Evolutionary conservation across 2,797 vertebrate species (phyloP).

Genomic region (Adrianichthys oophorus): DNA sequence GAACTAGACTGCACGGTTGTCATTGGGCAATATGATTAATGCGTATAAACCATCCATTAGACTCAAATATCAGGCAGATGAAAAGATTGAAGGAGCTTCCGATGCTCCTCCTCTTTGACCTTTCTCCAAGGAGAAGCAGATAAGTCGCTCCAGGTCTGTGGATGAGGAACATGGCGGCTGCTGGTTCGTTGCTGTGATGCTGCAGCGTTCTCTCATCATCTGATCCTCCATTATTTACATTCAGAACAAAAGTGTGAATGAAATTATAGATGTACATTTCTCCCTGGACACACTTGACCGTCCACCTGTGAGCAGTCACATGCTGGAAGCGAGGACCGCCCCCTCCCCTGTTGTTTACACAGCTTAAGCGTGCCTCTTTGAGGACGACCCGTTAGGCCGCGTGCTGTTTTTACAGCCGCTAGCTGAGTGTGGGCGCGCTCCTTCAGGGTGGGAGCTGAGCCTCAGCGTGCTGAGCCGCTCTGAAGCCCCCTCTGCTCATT

Average conservation of each 20-base stretch:
- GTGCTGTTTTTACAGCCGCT: slow-evolving; percentile 39
- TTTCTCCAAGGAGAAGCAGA: slow-evolving; percentile 60
- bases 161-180: slow-evolving; percentile 42
- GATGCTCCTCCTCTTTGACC: slow-evolving; percentile 57
- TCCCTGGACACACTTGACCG: slow-evolving; percentile 19
- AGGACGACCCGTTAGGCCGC: slow-evolving; percentile 35
- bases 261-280: slow-evolving; percentile 10
- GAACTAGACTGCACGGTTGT: no score
- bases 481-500: slow-evolving; percentile 81
- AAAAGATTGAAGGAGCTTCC: slow-evolving; percentile 8
- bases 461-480: slow-evolving; percentile 59
- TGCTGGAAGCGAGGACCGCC: slow-evolving; percentile 31
- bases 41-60: no score
- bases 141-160: slow-evolving; percentile 69
- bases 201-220: no score
- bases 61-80: no score
- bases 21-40: no score
- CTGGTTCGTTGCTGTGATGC: slow-evolving; percentile 7
- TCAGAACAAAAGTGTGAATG: not conserved
- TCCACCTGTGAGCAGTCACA: slow-evolving; percentile 31
- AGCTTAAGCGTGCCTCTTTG: slow-evolving; percentile 37
- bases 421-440: slow-evolving; percentile 20
- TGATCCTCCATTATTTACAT: slow-evolving; percentile 50
- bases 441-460: slow-evolving; percentile 56
- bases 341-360: slow-evolving; percentile 33